phyloP scores from a whole-genome alignment of 1,140 invertebrate genomes.

The Drosophila suzukii region DNA sequence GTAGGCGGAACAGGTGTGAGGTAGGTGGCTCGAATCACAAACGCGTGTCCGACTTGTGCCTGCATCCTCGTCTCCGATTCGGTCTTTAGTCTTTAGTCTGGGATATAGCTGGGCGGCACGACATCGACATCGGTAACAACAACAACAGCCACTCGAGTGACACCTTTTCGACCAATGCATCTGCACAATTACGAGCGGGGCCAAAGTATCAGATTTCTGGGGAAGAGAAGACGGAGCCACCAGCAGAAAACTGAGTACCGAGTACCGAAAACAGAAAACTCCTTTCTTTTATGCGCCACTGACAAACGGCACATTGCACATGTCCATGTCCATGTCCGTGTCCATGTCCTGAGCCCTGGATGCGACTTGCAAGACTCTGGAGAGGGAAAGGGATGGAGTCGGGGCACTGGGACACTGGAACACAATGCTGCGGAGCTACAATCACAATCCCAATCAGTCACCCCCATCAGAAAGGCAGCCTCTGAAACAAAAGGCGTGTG shows the following conservation, averaged over 20 bases:
- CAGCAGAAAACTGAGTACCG: slow-evolving; percentile 47
- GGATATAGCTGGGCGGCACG: slow-evolving; percentile 53
- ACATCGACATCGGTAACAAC: slow-evolving; percentile 37
- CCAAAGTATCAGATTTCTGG: slow-evolving; percentile 75
- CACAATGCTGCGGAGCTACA: slow-evolving; percentile 55
- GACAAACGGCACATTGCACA: slow-evolving; percentile 81
- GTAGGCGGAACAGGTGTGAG: slow-evolving; percentile 48
- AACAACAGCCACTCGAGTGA: slow-evolving; percentile 67
- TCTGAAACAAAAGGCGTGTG: slow-evolving; percentile 72
- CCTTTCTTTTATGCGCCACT: slow-evolving; percentile 82
- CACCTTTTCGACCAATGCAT: slow-evolving; percentile 76
- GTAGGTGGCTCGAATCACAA: slow-evolving; percentile 56
- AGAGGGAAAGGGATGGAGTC: background rate
- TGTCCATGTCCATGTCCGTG: slow-evolving; percentile 61
- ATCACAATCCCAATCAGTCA: slow-evolving; percentile 78
- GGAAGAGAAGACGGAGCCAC: slow-evolving; percentile 69
- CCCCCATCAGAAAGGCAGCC: slow-evolving; percentile 80
- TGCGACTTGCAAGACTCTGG: slow-evolving; percentile 16
- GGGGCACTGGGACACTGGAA: slow-evolving; percentile 33
- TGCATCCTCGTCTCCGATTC: slow-evolving; percentile 18
- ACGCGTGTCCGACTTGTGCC: slow-evolving; percentile 77
- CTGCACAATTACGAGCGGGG: slow-evolving; percentile 76
- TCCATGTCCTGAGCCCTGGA: slow-evolving; percentile 18
- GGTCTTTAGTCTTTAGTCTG: slow-evolving; percentile 53
- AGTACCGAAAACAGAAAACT: slow-evolving; percentile 61